Conservation (phyloP, 2,797 vertebrate genomes). For the Crocodylus rhombifer region DNA sequence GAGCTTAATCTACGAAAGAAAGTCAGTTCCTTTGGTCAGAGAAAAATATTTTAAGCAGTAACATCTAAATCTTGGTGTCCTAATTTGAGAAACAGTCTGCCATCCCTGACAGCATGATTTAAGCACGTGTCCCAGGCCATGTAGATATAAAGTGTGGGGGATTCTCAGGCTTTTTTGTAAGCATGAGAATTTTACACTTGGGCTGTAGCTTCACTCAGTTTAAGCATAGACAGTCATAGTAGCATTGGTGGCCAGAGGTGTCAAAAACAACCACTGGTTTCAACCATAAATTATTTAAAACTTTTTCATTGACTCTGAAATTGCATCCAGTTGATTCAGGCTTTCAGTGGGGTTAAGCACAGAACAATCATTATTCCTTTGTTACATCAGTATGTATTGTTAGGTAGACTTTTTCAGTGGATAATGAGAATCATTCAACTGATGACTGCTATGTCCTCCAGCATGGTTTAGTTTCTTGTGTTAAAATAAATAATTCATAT, state of each 20-base stretch:
- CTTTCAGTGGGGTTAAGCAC: conserved; percentile 56
- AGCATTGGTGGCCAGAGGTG: not conserved
- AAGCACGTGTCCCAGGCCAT: conserved; percentile 45
- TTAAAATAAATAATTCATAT: conserved; percentile 41
- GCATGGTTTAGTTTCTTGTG: conserved; percentile 15
- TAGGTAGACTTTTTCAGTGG: conserved; percentile 24
- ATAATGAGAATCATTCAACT: conserved; percentile 3
- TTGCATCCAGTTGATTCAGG: conserved; percentile 41
- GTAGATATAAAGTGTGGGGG: conserved; percentile 16
- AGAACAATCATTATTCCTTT: conserved; percentile 49
- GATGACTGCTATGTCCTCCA: not conserved
- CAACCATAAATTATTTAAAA: conserved; percentile 7
- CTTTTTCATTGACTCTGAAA: conserved; percentile 56
- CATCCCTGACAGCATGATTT: conserved; percentile 1
- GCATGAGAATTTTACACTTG: not conserved
- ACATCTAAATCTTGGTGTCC: conserved; percentile 46
- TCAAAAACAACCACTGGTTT: conserved; percentile 25
- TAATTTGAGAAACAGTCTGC: conserved; percentile 5
- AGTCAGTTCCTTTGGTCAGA: conserved; percentile 64
- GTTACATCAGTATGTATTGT: conserved; percentile 28
- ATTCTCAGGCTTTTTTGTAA: not conserved
- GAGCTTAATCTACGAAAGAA: conserved; percentile 73
- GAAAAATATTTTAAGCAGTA: conserved; percentile 61
- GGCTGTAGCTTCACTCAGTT: conserved; percentile 1
- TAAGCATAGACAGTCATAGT: not conserved